These are phyloP conservation scores for Plecotus auritus DNA, from an alignment of 2,113 vertebrate species.

Conservation along the genomic window DNA sequence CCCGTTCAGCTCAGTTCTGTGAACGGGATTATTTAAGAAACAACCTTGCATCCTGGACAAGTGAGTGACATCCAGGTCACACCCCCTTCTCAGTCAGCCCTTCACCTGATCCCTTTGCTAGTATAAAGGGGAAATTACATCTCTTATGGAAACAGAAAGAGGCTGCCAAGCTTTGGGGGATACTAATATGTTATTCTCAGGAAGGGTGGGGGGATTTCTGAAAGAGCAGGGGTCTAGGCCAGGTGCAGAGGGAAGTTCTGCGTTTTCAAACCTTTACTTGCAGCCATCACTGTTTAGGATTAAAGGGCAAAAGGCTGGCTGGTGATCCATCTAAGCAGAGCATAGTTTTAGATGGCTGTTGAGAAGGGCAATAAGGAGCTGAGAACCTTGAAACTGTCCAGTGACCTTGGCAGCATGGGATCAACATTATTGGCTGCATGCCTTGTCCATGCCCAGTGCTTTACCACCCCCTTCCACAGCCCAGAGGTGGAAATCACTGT, in stretches of 20 bases:
- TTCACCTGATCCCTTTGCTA: slow-evolving; percentile 1
- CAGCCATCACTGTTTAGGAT: background rate
- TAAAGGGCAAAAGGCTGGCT: background rate
- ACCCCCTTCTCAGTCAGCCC: slow-evolving; percentile 12
- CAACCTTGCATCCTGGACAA: background rate
- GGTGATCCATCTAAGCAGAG: background rate
- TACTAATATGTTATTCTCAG: background rate
- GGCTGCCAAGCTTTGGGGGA: background rate
- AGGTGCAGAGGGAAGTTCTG: background rate
- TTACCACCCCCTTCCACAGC: background rate
- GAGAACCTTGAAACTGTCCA: background rate
- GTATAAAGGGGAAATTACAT: slow-evolving; percentile 14
- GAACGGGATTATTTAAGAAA: background rate
- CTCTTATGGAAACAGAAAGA: background rate
- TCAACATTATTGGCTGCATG: fast-evolving
- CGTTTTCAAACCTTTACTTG: background rate
- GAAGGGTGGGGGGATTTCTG: background rate
- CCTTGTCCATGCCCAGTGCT: fast-evolving
- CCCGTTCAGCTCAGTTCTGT: background rate
- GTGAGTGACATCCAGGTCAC: slow-evolving; percentile 16
- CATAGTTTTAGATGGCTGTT: background rate
- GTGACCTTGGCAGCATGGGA: background rate
- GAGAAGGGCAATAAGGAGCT: background rate
- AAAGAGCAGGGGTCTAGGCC: background rate
- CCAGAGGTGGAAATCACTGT: background rate